Evolutionary conservation across 2,888 invertebrate species (phyloP).

Genomic region (Carpatolechia fugitivella): DNA sequence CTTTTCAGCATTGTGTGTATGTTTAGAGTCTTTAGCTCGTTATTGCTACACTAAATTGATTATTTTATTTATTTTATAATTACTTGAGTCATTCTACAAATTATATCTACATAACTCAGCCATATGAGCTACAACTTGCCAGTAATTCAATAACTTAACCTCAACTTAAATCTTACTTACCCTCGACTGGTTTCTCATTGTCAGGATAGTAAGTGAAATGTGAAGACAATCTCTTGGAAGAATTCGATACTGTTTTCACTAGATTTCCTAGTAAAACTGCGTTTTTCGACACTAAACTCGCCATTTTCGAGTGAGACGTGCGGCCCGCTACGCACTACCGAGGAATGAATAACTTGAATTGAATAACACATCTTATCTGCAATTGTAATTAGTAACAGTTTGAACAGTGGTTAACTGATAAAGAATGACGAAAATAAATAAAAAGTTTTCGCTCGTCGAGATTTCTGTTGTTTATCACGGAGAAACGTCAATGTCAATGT

Average conservation of each 20-base stretch:
- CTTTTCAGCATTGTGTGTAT: no score
- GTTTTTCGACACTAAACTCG: constrained; percentile 49
- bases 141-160: neutral
- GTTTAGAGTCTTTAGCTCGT: no score
- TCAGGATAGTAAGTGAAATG: constrained; percentile 83
- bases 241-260: constrained; percentile 52
- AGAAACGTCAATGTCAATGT: constrained; percentile 11
- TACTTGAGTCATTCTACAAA: no score
- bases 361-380: constrained; percentile 67
- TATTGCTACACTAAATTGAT: no score
- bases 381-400: constrained; percentile 62
- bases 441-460: constrained; percentile 1
- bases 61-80: no score
- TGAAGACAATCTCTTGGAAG: constrained; percentile 60
- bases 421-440: constrained; percentile 14
- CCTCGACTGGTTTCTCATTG: constrained; percentile 66
- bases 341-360: constrained; percentile 35
- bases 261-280: constrained; percentile 43
- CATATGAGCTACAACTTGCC: neutral
- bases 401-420: constrained; percentile 38
- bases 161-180: constrained; percentile 38
- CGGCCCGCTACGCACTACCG: constrained; percentile 26
- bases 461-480: neutral
- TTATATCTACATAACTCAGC: no score
- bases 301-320: constrained; percentile 42